Conservation (phyloP, 2,888 invertebrate species). For the Labia minor region DNA sequence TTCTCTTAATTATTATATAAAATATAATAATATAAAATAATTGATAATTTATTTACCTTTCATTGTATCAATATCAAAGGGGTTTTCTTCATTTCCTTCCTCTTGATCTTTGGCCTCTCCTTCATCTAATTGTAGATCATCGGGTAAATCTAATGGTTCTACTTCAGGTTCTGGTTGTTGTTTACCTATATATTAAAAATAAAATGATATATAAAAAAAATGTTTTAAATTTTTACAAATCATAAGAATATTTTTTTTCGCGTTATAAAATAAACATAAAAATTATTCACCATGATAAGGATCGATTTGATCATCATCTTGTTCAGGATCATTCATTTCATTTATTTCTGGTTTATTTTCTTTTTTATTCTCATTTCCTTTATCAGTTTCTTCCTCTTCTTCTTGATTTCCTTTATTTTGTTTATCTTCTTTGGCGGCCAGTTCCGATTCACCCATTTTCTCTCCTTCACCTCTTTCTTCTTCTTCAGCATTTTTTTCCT, state of each 20-base stretch:
- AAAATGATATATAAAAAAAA: constrained; percentile 9
- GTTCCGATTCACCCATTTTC: constrained; percentile 54
- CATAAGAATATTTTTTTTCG: not conserved
- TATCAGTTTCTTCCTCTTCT: constrained; percentile 44
- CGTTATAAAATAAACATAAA: constrained; percentile 17
- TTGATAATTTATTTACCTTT: constrained; percentile 41
- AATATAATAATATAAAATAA: too few species aligned
- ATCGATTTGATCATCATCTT: constrained; percentile 71
- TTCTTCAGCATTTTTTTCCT: constrained; percentile 46
- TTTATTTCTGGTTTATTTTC: constrained; percentile 61
- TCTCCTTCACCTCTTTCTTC: constrained; percentile 47
- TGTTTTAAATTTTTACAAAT: constrained; percentile 4
- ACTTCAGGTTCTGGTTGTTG: constrained; percentile 67
- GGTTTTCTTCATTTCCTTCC: constrained; percentile 59
- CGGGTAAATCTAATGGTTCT: constrained; percentile 78
- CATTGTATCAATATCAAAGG: constrained; percentile 74
- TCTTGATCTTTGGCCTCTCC: constrained; percentile 51
- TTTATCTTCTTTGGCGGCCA: constrained; percentile 61
- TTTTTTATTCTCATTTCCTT: constrained; percentile 41
- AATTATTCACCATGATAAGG: constrained; percentile 59
- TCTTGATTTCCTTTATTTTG: constrained; percentile 45
- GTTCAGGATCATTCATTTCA: constrained; percentile 69
- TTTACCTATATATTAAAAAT: constrained; percentile 34
- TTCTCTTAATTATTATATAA: too few species aligned
- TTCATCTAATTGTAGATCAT: constrained; percentile 72